A percentile compares a stretch with the other conserved stretches of the same genome.
Evolutionary conservation across 1,140 invertebrate genomes (phyloP).

Genomic region (Adelges cooleyi): DNA sequence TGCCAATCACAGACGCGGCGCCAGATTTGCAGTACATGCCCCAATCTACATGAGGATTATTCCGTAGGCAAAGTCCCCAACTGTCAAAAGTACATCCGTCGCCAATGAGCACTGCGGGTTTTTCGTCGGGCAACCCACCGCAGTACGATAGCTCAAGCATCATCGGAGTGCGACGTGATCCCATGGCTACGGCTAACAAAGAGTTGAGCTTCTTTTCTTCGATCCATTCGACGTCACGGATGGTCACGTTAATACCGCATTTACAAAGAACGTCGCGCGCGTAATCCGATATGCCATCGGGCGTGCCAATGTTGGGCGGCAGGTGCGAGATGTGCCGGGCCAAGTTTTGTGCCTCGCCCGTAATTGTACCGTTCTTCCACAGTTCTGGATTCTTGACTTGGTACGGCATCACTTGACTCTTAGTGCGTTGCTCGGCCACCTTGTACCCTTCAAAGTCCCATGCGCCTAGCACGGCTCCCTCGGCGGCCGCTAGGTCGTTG

Average conservation of each 20-base stretch:
- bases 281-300: too few relatives aligned
- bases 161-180: slow-evolving; percentile 43
- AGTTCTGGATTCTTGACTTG: too few relatives aligned
- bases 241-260: slow-evolving; percentile 35
- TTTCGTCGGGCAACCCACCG: slow-evolving; percentile 33
- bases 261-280: slow-evolving; percentile 33
- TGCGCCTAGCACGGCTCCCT: slow-evolving; percentile 51
- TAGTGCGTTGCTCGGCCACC: slow-evolving; percentile 43
- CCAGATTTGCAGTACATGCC: slow-evolving; percentile 79
- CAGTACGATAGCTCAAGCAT: slow-evolving; percentile 44
- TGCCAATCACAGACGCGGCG: slow-evolving; percentile 61
- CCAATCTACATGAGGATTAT: slow-evolving; percentile 54
- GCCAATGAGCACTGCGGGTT: too few relatives aligned
- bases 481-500: slow-evolving; percentile 61
- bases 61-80: slow-evolving; percentile 73
- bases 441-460: slow-evolving; percentile 59
- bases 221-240: slow-evolving; percentile 43
- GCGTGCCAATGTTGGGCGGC: too few relatives aligned
- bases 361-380: too few relatives aligned
- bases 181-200: slow-evolving; percentile 44
- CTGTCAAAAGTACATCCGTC: slow-evolving; percentile 81
- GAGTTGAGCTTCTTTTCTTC: slow-evolving; percentile 44
- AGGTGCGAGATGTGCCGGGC: too few relatives aligned
- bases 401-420: too few relatives aligned
- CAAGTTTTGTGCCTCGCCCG: too few relatives aligned